Conservation (phyloP, 2,888 invertebrate genomes). For the Synanthedon formicaeformis region DNA sequence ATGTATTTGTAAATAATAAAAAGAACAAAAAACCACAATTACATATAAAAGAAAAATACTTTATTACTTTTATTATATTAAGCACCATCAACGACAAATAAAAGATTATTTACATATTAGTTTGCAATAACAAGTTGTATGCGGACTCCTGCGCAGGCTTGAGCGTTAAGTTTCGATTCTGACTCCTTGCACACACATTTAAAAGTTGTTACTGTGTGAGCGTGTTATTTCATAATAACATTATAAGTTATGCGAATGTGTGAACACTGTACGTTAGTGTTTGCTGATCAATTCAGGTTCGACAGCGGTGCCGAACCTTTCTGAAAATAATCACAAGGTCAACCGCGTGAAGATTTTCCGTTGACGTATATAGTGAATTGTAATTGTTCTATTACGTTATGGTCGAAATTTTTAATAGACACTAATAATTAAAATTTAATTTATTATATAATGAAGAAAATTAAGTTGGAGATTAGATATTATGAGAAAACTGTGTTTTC, state of each 20-base stretch:
- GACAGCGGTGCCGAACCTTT: conserved; percentile 34
- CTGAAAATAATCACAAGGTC: conserved; percentile 20
- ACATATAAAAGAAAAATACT: too few species aligned
- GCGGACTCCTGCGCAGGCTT: conserved; percentile 10
- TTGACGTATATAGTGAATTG: not conserved
- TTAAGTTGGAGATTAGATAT: too few species aligned
- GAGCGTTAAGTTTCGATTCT: conserved; percentile 21
- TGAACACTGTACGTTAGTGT: conserved; percentile 26
- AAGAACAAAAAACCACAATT: too few species aligned
- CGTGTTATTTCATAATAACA: conserved; percentile 17
- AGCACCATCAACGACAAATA: too few species aligned
- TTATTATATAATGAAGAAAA: too few species aligned
- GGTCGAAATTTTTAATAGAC: too few species aligned
- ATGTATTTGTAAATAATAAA: too few species aligned
- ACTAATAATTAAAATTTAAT: too few species aligned
- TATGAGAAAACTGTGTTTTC: too few species aligned
- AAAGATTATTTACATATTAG: too few species aligned
- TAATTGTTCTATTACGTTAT: not conserved
- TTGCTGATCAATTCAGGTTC: conserved; percentile 31
- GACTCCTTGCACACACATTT: conserved; percentile 25
- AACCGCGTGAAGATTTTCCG: not conserved
- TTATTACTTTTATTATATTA: too few species aligned
- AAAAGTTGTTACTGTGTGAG: conserved; percentile 13
- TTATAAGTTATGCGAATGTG: conserved; percentile 30
- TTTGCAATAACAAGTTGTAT: too few species aligned